Evolutionary conservation across 2,888 invertebrate genomes (phyloP).

Genomic region (Agonopterix alstromeriana): DNA sequence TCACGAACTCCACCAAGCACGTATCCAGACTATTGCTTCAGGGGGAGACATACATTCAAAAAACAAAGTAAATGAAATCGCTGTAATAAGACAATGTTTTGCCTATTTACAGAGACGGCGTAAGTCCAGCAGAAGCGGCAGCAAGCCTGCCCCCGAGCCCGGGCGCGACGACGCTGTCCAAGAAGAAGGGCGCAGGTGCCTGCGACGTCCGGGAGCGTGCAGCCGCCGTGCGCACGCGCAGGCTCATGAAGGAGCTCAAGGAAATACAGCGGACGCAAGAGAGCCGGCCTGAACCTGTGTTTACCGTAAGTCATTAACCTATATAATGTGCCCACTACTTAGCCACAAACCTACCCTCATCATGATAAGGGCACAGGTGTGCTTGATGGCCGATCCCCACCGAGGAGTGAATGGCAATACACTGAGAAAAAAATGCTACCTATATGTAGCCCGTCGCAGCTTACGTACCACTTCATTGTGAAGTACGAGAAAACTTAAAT

Average conservation of each 20-base stretch:
- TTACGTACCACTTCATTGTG: too few species aligned
- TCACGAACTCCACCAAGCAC: too few species aligned
- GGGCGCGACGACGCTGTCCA: conserved; percentile 59
- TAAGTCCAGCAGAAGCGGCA: conserved; percentile 65
- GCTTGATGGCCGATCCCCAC: too few species aligned
- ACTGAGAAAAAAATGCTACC: too few species aligned
- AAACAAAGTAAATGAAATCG: too few species aligned
- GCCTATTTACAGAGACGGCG: conserved; percentile 54
- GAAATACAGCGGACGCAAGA: conserved; percentile 86
- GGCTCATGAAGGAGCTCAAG: conserved; percentile 91
- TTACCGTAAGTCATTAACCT: conserved; percentile 74
- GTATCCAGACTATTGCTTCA: too few species aligned
- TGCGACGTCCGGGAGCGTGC: conserved; percentile 63
- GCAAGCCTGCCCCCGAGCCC: conserved; percentile 69
- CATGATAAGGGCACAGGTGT: too few species aligned
- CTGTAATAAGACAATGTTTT: not conserved
- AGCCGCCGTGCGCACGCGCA: conserved; percentile 80
- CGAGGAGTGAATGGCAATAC: too few species aligned
- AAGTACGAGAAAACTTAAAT: too few species aligned
- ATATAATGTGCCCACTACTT: not conserved
- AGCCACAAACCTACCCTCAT: too few species aligned
- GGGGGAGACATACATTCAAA: too few species aligned
- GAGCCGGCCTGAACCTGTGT: conserved; percentile 82
- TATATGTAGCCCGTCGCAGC: too few species aligned
- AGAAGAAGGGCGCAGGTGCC: conserved; percentile 54